Conservation (phyloP, 2,797 vertebrate genomes). For the Macrochelys suwanniensis region DNA sequence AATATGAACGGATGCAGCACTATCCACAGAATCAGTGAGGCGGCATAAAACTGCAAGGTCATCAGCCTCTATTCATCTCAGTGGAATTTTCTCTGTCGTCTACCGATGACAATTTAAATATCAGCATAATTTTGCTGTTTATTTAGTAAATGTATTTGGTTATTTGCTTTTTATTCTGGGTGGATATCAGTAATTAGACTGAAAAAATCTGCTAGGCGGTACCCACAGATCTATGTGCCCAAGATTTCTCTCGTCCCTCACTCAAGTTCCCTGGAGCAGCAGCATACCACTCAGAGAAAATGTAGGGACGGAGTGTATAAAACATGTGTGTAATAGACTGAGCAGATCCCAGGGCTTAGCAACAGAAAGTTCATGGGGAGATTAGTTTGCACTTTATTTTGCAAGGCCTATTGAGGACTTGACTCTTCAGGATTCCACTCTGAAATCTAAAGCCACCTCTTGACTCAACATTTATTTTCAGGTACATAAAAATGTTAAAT, state of each 20-base stretch:
- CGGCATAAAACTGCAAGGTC: neutral
- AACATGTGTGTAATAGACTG: neutral
- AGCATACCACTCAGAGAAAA: neutral
- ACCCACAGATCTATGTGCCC: neutral
- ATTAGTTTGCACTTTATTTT: neutral
- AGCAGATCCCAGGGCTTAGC: accelerated
- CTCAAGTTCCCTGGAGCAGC: neutral
- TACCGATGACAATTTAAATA: neutral
- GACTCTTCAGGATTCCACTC: slow-evolving; percentile 20
- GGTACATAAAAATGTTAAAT: neutral
- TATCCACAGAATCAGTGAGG: neutral
- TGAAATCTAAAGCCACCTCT: neutral
- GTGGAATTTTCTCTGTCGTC: neutral
- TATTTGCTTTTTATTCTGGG: neutral
- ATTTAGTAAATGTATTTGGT: neutral
- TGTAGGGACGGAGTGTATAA: neutral
- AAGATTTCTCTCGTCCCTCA: neutral
- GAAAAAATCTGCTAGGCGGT: neutral
- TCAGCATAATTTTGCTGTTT: neutral
- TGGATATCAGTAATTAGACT: neutral
- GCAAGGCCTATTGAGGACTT: slow-evolving; percentile 17
- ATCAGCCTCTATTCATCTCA: neutral
- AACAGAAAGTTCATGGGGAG: neutral
- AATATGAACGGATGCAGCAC: neutral
- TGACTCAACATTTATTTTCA: neutral